phyloP scores from a whole-genome alignment of 1,140 invertebrate genomes.

The Drosophila pruinosa region DNA sequence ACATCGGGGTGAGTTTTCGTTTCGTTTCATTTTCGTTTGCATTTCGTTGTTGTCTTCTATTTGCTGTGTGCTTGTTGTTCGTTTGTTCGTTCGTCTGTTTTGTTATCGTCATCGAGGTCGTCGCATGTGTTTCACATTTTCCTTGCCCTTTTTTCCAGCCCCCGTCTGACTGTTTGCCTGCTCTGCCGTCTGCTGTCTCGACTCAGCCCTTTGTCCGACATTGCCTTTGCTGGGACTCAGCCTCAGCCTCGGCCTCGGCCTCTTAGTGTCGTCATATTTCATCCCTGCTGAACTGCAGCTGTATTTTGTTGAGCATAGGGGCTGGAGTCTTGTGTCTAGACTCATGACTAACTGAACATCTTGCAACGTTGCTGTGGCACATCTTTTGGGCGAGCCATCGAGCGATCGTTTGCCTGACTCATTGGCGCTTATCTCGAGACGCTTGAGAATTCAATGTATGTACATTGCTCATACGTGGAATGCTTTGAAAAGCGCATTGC shows the following conservation, averaged over 20 bases:
- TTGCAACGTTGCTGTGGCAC: slow-evolving; percentile 14
- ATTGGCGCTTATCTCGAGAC: slow-evolving; percentile 50
- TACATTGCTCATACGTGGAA: slow-evolving; percentile 54
- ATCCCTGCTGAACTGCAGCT: slow-evolving; percentile 70
- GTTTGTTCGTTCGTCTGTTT: neutral
- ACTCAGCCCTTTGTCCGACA: neutral
- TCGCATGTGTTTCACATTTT: slow-evolving; percentile 80
- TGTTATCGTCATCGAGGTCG: slow-evolving; percentile 74
- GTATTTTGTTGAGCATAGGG: slow-evolving; percentile 59
- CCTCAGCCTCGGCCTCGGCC: slow-evolving; percentile 10
- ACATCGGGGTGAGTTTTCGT: slow-evolving; percentile 67
- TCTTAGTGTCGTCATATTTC: slow-evolving; percentile 48
- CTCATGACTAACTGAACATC: slow-evolving; percentile 43
- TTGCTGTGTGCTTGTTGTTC: slow-evolving; percentile 7
- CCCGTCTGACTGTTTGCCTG: slow-evolving; percentile 27
- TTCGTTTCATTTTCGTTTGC: slow-evolving; percentile 53
- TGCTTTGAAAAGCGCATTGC: slow-evolving; percentile 64
- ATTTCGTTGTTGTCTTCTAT: slow-evolving; percentile 21
- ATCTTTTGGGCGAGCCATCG: neutral
- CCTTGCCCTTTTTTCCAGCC: slow-evolving; percentile 54
- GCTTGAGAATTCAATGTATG: slow-evolving; percentile 2
- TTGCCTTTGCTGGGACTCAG: neutral
- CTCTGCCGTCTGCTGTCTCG: slow-evolving; percentile 22
- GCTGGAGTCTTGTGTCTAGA: slow-evolving; percentile 47
- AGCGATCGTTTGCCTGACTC: slow-evolving; percentile 39